These are phyloP conservation scores for Selene dorsalis DNA, from an alignment of 2,797 vertebrate genomes.

Conservation along the genomic window DNA sequence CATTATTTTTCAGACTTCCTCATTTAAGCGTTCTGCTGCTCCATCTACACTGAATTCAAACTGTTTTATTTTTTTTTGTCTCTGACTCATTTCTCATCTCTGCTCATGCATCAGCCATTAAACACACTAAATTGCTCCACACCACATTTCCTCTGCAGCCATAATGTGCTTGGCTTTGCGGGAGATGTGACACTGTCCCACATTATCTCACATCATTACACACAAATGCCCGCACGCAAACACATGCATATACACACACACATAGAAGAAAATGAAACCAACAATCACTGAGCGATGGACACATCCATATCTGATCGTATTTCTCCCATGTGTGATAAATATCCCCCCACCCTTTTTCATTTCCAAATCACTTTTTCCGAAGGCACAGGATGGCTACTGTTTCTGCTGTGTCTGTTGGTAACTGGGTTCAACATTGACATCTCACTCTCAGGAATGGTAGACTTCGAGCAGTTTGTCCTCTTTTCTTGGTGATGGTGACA, in stretches of 20 bases:
- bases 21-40: slow-evolving; percentile 34
- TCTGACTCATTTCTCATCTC: slow-evolving; percentile 27
- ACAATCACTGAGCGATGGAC: slow-evolving; percentile 22
- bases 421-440: slow-evolving; percentile 79
- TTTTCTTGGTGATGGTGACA: slow-evolving; percentile 41
- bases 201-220: slow-evolving; percentile 51
- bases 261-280: slow-evolving; percentile 25
- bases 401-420: slow-evolving; percentile 58
- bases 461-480: slow-evolving; percentile 59
- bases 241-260: slow-evolving; percentile 10
- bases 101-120: slow-evolving; percentile 49
- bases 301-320: slow-evolving; percentile 41
- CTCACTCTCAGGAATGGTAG: slow-evolving; percentile 57
- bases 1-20: slow-evolving; percentile 18
- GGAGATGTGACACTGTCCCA: slow-evolving; percentile 51
- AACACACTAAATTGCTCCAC: slow-evolving; percentile 38
- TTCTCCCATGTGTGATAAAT: slow-evolving; percentile 53
- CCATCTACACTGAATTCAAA: neutral
- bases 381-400: slow-evolving; percentile 12
- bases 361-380: slow-evolving; percentile 59
- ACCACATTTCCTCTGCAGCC: slow-evolving; percentile 46
- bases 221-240: slow-evolving; percentile 26
- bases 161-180: slow-evolving; percentile 42
- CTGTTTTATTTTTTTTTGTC: neutral
- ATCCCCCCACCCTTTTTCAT: slow-evolving; percentile 25